These are phyloP conservation scores for Callosobruchus maculatus DNA, from an alignment of 2,888 invertebrate species.

Conservation along the genomic window DNA sequence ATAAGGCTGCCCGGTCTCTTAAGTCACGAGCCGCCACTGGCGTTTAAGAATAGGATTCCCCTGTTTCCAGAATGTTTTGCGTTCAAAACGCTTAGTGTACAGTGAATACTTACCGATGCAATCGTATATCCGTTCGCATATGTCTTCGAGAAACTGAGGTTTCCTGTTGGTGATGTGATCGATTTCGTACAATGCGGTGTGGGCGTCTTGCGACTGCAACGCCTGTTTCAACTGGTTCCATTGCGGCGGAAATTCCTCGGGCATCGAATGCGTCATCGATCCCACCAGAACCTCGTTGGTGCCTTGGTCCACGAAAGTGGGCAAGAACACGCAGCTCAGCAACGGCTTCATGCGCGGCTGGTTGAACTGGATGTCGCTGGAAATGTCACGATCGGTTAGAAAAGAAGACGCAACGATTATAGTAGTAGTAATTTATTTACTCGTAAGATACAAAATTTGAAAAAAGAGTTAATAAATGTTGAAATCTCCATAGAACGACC, in stretches of 20 bases:
- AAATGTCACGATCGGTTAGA: conserved; percentile 13
- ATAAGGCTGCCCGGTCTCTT: no score
- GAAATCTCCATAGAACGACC: no score
- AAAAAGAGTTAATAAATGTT: no score
- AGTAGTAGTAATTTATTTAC: no score
- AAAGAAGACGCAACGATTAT: no score
- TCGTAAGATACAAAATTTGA: no score
- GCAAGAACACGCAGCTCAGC: conserved; percentile 60
- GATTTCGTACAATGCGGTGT: conserved; percentile 67
- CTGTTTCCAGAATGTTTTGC: background rate
- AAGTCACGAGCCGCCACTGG: no score
- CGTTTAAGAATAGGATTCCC: no score
- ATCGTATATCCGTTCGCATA: conserved; percentile 62
- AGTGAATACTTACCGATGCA: conserved; percentile 49
- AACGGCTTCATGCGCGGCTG: conserved; percentile 58
- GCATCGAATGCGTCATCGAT: conserved; percentile 48
- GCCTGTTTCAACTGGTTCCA: conserved; percentile 52
- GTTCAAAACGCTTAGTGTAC: background rate
- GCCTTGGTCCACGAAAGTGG: conserved; percentile 50
- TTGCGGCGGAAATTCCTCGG: conserved; percentile 49
- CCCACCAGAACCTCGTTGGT: conserved; percentile 54
- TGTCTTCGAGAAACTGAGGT: conserved; percentile 63
- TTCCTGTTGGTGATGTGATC: conserved; percentile 69
- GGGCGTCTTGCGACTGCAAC: conserved; percentile 53
- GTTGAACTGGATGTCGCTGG: conserved; percentile 55